phyloP scores from a whole-genome alignment of 2,797 vertebrate genomes.

The Babyrousa celebensis region DNA sequence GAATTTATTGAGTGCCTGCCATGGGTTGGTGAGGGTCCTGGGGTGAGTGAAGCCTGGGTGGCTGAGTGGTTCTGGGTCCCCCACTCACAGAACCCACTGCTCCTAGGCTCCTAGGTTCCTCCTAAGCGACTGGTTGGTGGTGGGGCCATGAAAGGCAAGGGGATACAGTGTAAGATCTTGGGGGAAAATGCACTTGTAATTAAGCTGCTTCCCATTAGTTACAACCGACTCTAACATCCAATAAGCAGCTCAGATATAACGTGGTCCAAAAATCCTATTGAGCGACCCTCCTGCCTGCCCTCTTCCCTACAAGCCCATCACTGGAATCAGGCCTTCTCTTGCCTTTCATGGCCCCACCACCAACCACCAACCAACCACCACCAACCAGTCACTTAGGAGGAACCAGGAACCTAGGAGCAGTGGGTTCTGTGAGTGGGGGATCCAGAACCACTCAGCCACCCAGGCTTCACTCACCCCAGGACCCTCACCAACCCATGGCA shows the following conservation, averaged over 20 bases:
- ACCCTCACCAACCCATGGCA: neutral
- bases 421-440: neutral
- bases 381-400: too few relatives aligned
- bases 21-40: accelerated
- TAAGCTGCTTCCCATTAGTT: neutral
- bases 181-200: accelerated
- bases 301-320: neutral
- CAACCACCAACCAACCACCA: too few relatives aligned
- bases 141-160: too few relatives aligned
- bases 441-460: accelerated
- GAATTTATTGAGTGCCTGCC: neutral
- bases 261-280: too few relatives aligned
- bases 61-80: neutral
- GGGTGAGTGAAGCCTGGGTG: neutral
- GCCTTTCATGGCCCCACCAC: accelerated
- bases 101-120: neutral
- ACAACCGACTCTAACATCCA: neutral
- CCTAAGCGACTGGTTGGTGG: too few relatives aligned
- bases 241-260: neutral
- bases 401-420: neutral
- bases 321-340: neutral
- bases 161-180: neutral
- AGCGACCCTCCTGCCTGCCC: accelerated
- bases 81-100: too few relatives aligned
- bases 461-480: neutral